phyloP scores from a whole-genome alignment of 2,113 vertebrate genomes.

The Perccottus glenii region DNA sequence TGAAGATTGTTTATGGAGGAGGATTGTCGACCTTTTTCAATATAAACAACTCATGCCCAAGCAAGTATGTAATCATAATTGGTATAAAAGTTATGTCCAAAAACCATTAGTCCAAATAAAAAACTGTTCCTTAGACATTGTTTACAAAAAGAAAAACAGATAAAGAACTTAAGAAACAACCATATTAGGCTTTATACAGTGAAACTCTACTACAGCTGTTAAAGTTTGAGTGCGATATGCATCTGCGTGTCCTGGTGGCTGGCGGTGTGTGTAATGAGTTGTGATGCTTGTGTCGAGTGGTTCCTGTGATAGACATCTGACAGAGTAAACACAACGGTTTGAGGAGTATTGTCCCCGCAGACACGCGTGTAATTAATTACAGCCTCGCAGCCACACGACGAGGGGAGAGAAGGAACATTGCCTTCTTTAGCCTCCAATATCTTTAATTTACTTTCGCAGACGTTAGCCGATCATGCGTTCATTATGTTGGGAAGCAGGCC shows the following conservation, averaged over 20 bases:
- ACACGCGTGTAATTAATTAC: slow-evolving; percentile 48
- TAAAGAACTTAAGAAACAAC: too few relatives aligned
- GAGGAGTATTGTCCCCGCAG: slow-evolving; percentile 18
- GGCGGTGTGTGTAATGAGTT: neutral
- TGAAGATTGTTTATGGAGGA: neutral
- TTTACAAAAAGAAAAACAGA: too few relatives aligned
- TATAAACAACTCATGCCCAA: neutral
- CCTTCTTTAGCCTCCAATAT: slow-evolving; percentile 42
- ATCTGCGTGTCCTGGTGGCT: neutral
- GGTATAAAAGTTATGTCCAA: neutral
- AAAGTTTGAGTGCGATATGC: too few relatives aligned
- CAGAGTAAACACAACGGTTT: slow-evolving; percentile 3
- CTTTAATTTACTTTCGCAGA: slow-evolving; percentile 48
- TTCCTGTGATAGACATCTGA: slow-evolving; percentile 26
- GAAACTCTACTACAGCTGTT: too few relatives aligned
- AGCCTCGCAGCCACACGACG: slow-evolving; percentile 23
- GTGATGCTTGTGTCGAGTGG: neutral
- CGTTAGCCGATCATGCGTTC: slow-evolving; percentile 25
- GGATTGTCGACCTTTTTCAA: neutral
- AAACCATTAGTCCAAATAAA: too few relatives aligned
- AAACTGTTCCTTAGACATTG: too few relatives aligned
- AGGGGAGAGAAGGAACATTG: neutral
- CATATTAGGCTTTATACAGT: too few relatives aligned
- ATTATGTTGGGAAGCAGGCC: slow-evolving; percentile 40
- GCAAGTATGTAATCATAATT: neutral